Evolutionary conservation across 2,113 vertebrate species (phyloP), one percentile per base, ranked within the genome.

Genomic region (Plestiodon gilberti): DNA sequence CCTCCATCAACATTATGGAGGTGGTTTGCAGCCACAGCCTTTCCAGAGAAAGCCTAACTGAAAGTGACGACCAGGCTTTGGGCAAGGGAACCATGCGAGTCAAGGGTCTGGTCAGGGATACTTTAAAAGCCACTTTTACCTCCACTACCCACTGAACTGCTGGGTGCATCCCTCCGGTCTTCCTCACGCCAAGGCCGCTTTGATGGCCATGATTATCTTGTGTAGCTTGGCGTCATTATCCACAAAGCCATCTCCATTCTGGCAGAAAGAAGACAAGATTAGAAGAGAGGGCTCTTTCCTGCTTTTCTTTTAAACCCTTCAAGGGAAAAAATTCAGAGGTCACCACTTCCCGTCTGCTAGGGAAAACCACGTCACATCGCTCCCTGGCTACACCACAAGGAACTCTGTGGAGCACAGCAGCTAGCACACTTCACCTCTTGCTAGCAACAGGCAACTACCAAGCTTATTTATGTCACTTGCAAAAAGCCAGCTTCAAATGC

Each of bases 221-320:
- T 73, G 83, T 5, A 96, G 93, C 82, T 96, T 96, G 89, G 81
- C 80, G 0, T 92, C 75, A 0, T 88, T 90, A 71, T 96, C 95
- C 55, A 96, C 95, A 0, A 89, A 96, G 6, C 96, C 95, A 76
- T 96, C 94, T 0, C 95, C 95, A 30, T 88, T 89, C 96, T 96
- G 86, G 2, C 2, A 4, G 43, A 2, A 25, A 33, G 43, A 3
- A 71, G 5, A n/a, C 23, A 59, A 62, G 64, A 1, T 77, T 35
- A 55, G 38, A 80, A 64, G 8, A 3, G 23, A 25, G 48, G 3
- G 13, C 40, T 23, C 10, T 6, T 15, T 4, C 18, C 18, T 9
- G 6, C 11, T 17, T 28, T 17, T 3, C 18, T 55, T 30, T 70
- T 71, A 35, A 70, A 40, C 14, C 10, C 22, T 38, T 62, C 2